phyloP scores from a whole-genome alignment of 2,113 vertebrate genomes.

The Carollia perspicillata region DNA sequence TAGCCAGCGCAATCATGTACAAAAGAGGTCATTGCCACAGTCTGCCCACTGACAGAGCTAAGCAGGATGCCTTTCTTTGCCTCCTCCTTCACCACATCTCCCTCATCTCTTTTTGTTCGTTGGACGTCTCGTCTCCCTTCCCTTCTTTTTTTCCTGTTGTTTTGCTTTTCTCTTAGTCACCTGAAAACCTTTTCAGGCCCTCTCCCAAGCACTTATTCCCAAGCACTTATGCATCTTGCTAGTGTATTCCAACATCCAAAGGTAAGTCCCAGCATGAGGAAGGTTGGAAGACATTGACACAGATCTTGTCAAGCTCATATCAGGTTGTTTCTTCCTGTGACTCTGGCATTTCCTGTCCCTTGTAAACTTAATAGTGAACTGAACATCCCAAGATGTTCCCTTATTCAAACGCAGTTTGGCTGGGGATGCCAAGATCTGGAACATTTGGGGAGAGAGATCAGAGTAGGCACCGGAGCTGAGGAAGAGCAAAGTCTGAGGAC shows the following conservation, averaged over 20 bases:
- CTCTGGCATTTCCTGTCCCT: slow-evolving; percentile 15
- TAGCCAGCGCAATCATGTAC: neutral
- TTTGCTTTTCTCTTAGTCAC: neutral
- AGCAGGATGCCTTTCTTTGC: neutral
- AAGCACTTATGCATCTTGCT: neutral
- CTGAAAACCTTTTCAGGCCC: neutral
- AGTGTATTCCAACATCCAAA: slow-evolving; percentile 10
- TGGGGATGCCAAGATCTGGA: neutral
- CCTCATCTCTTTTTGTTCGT: neutral
- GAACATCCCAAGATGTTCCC: neutral
- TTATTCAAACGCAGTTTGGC: neutral
- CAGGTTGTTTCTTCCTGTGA: neutral
- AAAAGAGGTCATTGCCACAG: neutral
- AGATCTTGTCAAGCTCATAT: neutral
- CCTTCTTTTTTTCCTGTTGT: neutral
- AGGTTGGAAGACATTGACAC: neutral
- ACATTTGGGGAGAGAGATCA: neutral
- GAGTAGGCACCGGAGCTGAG: neutral
- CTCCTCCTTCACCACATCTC: neutral
- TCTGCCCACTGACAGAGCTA: neutral
- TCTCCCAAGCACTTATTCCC: neutral
- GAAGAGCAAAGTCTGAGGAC: neutral
- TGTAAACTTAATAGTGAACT: neutral
- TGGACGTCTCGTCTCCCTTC: neutral
- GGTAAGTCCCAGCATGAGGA: neutral